Evolutionary conservation across 2,888 invertebrate species (phyloP), one percentile per base, ranked within the genome.

Genomic region (Acrobasis suavella): DNA sequence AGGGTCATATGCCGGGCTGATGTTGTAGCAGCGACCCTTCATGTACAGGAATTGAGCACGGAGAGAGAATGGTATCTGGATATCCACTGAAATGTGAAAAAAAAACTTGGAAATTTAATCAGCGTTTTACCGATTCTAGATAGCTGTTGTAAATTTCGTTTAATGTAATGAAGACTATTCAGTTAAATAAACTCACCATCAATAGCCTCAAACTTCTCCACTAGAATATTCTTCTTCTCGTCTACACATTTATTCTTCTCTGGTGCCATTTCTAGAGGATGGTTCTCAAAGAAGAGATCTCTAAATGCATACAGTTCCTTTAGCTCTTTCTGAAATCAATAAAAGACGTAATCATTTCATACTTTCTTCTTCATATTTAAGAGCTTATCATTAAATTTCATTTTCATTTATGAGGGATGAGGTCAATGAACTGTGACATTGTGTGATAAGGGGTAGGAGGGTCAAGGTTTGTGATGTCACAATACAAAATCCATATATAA

Each of bases 231-330:
- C 84, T 96, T 93, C 76, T 95, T 94, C 70, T 92, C 89, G 71
- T 95, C 94, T 1, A 96, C 93, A 75, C 95, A 93, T 65, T 89
- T 87, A 69, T 93, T 93, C 80, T 96, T 96, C 54, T 95, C 92
- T 17, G 90, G 80, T 0, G 96, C 96, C 82, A 94, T 93, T 68
- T 95, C 95, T 49, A 96, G 88, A 9, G 94, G 88, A 85, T 96
- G 95, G 68, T 93, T 94, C 77, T 96, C 96, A 89, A 97, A 96
- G 85, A 96, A 97, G 75, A 95, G 93, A 83, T 97, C 96, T 72
- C 96, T 93, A 81, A 94, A 97, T 39, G 88, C 76, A 81, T 95
- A 96, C 56, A 97, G 82, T 0, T 93, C 88, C 66, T 94, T 89
- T 0, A 97, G 95, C 69, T 93, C 93, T 72, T 93, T 93, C 96